These are phyloP conservation scores for Plebejus anna DNA, from an alignment of 2,888 invertebrate genomes.

Conservation along the genomic window DNA sequence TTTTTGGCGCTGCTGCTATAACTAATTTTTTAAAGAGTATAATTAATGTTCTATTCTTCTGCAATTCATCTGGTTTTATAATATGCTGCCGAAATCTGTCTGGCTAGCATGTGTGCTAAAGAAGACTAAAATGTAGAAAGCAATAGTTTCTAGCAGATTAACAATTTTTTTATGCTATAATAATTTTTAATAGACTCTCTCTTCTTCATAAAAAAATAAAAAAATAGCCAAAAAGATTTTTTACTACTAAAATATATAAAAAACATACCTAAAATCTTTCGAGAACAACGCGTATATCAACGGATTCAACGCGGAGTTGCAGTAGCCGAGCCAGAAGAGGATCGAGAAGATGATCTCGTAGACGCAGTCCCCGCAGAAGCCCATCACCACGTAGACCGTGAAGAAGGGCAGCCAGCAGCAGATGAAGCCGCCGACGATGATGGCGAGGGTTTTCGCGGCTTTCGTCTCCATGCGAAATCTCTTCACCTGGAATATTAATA, in stretches of 20 bases:
- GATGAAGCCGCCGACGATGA: slow-evolving; percentile 98
- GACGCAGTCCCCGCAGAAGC: slow-evolving; percentile 92
- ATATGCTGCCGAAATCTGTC: too few relatives aligned
- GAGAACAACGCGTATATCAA: slow-evolving; percentile 97
- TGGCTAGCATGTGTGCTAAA: too few relatives aligned
- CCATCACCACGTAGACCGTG: slow-evolving; percentile 94
- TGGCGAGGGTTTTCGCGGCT: slow-evolving; percentile 97
- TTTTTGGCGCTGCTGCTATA: too few relatives aligned
- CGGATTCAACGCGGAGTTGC: slow-evolving; percentile 97
- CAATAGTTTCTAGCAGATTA: too few relatives aligned
- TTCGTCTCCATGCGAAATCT: slow-evolving; percentile 97
- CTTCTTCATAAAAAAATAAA: too few relatives aligned
- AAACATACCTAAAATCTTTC: slow-evolving; percentile 86
- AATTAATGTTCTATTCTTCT: too few relatives aligned
- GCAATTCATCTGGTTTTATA: too few relatives aligned
- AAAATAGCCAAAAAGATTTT: too few relatives aligned
- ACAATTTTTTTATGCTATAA: too few relatives aligned
- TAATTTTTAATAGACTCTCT: too few relatives aligned
- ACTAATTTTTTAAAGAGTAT: too few relatives aligned
- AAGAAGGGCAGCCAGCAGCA: slow-evolving; percentile 99
- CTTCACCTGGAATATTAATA: slow-evolving; percentile 83
- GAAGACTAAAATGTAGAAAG: too few relatives aligned
- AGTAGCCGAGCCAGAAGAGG: slow-evolving; percentile 98
- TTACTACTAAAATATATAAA: background rate
- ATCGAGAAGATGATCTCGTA: slow-evolving; percentile 92